phyloP scores from a whole-genome alignment of 2,888 invertebrate genomes.

The Ochlodes sylvanus region DNA sequence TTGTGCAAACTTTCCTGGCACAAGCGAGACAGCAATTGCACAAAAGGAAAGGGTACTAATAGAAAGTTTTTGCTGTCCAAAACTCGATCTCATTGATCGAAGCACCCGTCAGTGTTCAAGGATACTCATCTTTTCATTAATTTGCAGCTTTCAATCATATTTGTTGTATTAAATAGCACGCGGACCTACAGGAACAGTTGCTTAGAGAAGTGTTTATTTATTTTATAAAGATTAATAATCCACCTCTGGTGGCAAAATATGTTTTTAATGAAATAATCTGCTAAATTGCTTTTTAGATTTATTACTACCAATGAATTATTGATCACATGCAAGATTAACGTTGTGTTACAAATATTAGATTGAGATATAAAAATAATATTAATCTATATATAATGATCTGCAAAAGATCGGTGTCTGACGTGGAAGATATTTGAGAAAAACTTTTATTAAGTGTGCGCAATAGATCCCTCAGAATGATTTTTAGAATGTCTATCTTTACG shows the following conservation, averaged over 20 bases:
- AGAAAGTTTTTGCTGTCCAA: conserved; percentile 58
- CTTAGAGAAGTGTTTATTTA: conserved; percentile 7
- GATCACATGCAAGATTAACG: too few relatives aligned
- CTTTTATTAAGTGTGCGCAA: too few relatives aligned
- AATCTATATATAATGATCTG: too few relatives aligned
- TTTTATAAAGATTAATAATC: too few relatives aligned
- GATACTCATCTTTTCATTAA: conserved; percentile 36
- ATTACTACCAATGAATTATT: too few relatives aligned
- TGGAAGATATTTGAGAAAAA: too few relatives aligned
- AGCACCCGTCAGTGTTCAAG: conserved; percentile 42
- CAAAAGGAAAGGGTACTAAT: conserved; percentile 64
- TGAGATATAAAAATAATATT: too few relatives aligned
- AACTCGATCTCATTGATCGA: conserved; percentile 57
- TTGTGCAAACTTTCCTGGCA: conserved; percentile 51
- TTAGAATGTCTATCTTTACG: too few relatives aligned
- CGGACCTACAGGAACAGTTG: conserved; percentile 31
- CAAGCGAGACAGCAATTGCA: conserved; percentile 53
- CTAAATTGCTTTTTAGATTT: background rate
- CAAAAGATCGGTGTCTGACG: too few relatives aligned
- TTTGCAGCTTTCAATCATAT: conserved; percentile 55
- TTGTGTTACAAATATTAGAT: too few relatives aligned
- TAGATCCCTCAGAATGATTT: too few relatives aligned
- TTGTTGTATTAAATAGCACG: conserved; percentile 49
- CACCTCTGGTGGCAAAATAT: too few relatives aligned
- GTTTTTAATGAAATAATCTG: background rate